Conservation (phyloP, 2,113 vertebrate species). For the Neodon shergylaensis region DNA sequence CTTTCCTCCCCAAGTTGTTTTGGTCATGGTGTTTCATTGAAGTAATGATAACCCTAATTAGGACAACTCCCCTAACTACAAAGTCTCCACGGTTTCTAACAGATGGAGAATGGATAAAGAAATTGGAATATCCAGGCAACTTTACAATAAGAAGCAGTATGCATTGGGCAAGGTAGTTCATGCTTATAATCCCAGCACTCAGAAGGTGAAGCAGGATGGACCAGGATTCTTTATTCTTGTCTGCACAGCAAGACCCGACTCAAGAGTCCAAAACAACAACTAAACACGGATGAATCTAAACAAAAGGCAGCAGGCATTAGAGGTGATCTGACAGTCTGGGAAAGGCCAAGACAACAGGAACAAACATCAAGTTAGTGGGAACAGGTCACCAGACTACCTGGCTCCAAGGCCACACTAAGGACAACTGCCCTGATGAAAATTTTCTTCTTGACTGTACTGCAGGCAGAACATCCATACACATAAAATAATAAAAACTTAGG, state of each 20-base stretch:
- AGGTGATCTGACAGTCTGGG: neutral
- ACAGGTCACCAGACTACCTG: neutral
- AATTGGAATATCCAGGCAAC: neutral
- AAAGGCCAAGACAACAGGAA: neutral
- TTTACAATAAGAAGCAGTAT: neutral
- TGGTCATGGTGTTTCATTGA: neutral
- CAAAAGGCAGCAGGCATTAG: neutral
- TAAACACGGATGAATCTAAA: neutral
- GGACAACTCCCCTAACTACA: neutral
- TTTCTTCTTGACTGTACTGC: neutral
- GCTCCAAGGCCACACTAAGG: too few species aligned
- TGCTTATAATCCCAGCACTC: neutral
- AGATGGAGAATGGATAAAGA: neutral
- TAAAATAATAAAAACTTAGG: neutral
- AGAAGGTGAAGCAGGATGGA: neutral
- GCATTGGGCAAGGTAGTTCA: neutral
- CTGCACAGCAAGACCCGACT: neutral
- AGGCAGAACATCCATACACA: neutral
- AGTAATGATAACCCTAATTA: neutral
- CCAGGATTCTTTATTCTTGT: neutral
- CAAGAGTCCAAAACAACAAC: neutral
- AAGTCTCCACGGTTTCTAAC: neutral
- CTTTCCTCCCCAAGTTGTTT: neutral
- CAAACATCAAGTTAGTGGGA: neutral
- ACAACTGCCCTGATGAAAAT: neutral